A percentile compares a stretch with the other conserved stretches of the same genome.
These are phyloP conservation scores for Pontoporia blainvillei DNA, from an alignment of 2,113 vertebrate genomes.

Conservation along the genomic window DNA sequence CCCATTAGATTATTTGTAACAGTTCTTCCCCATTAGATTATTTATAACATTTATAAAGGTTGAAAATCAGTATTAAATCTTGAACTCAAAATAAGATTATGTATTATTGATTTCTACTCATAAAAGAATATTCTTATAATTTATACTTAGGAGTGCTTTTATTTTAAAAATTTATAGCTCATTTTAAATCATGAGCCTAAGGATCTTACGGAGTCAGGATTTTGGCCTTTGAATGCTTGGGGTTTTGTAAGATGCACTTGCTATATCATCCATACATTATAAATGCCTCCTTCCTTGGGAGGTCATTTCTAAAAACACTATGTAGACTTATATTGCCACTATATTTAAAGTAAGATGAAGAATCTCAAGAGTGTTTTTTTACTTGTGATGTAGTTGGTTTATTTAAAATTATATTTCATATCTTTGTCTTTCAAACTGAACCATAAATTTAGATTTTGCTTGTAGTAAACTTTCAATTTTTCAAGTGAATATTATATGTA, in stretches of 20 bases:
- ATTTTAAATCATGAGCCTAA: neutral
- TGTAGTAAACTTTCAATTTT: neutral
- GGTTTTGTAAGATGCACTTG: neutral
- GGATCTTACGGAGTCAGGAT: neutral
- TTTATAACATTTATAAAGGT: neutral
- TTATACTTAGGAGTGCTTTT: constrained; percentile 5
- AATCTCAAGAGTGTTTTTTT: neutral
- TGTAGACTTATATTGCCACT: neutral
- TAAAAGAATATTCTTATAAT: neutral
- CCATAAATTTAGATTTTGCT: constrained; percentile 24
- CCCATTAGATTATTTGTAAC: neutral
- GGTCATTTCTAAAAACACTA: neutral
- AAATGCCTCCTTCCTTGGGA: neutral
- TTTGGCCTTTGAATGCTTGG: neutral
- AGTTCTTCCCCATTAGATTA: neutral
- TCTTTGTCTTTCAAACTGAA: neutral
- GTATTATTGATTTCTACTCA: neutral
- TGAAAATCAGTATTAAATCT: constrained; percentile 14
- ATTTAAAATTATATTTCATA: neutral
- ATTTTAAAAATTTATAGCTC: constrained; percentile 1
- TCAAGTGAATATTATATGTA: neutral
- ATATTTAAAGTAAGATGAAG: neutral
- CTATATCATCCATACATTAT: neutral
- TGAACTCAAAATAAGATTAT: neutral
- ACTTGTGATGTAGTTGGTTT: neutral